A percentile compares a stretch with the other conserved stretches of the same genome.
Evolutionary conservation across 2,113 vertebrate genomes (phyloP).

Genomic region (Amphiprion ocellaris): DNA sequence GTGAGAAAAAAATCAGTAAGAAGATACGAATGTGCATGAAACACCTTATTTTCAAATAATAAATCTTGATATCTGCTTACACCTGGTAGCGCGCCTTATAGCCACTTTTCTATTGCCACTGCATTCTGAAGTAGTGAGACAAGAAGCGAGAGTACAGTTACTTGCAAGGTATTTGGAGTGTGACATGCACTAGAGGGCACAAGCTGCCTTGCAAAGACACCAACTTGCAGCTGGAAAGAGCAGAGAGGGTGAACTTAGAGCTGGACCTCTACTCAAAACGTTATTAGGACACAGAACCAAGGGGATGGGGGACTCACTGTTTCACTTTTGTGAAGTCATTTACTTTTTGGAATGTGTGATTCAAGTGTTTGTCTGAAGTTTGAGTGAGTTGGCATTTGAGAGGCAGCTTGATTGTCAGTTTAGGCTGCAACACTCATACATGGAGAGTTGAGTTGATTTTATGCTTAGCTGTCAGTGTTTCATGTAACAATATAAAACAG

Average conservation of each 20-base stretch:
- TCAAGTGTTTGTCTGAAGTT: background rate
- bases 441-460: slow-evolving; percentile 6
- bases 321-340: slow-evolving; percentile 32
- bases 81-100: background rate
- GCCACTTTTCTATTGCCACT: background rate
- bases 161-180: slow-evolving; percentile 31
- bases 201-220: slow-evolving; percentile 72
- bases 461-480: slow-evolving; percentile 31
- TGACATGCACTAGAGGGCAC: slow-evolving; percentile 81
- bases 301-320: background rate
- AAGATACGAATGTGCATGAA: no score
- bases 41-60: no score
- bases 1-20: background rate
- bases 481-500: slow-evolving; percentile 8
- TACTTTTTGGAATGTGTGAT: slow-evolving; percentile 16
- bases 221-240: slow-evolving; percentile 25
- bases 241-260: slow-evolving; percentile 26
- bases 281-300: slow-evolving; percentile 10
- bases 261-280: slow-evolving; percentile 1
- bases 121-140: background rate
- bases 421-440: background rate
- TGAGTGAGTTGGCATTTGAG: background rate
- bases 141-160: background rate
- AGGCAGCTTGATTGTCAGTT: slow-evolving; percentile 6
- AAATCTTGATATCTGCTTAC: no score